Evolutionary conservation across 2,888 invertebrate species (phyloP).

Genomic region (Drosophila borealis): DNA sequence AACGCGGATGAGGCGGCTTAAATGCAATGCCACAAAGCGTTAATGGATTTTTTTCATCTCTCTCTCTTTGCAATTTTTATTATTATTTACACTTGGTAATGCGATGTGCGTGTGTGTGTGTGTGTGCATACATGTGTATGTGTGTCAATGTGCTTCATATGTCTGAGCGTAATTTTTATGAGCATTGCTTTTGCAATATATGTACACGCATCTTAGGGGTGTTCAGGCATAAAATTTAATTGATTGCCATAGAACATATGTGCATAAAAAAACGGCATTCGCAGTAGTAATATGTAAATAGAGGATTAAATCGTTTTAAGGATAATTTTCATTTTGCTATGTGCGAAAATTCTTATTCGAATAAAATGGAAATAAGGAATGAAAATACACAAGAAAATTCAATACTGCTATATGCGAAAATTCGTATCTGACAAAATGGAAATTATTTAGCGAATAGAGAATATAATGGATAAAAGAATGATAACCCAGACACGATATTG

Average conservation of each 20-base stretch:
- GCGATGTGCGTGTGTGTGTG: conserved; percentile 36
- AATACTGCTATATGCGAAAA: not conserved
- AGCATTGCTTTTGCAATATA: conserved; percentile 40
- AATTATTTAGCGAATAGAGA: too few species aligned
- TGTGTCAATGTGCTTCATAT: conserved; percentile 43
- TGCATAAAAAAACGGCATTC: conserved; percentile 15
- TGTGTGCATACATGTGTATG: conserved; percentile 9
- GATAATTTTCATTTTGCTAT: not conserved
- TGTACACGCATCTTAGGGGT: conserved; percentile 46
- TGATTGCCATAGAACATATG: conserved; percentile 61
- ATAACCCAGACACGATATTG: too few species aligned
- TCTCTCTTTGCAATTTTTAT: conserved; percentile 64
- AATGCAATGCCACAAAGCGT: conserved; percentile 81
- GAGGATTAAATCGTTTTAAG: conserved; percentile 34
- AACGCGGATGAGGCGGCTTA: conserved; percentile 59
- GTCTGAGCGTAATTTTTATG: conserved; percentile 59
- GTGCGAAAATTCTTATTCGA: not conserved
- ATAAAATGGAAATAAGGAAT: not conserved
- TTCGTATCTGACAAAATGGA: not conserved
- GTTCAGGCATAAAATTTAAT: conserved; percentile 51
- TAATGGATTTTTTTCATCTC: conserved; percentile 67
- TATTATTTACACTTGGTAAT: conserved; percentile 77
- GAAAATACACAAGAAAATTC: not conserved
- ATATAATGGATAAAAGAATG: too few species aligned
- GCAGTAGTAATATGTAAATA: conserved; percentile 39